These are phyloP conservation scores for Myotis myotis DNA, from an alignment of 2,797 vertebrate genomes.

Conservation along the genomic window DNA sequence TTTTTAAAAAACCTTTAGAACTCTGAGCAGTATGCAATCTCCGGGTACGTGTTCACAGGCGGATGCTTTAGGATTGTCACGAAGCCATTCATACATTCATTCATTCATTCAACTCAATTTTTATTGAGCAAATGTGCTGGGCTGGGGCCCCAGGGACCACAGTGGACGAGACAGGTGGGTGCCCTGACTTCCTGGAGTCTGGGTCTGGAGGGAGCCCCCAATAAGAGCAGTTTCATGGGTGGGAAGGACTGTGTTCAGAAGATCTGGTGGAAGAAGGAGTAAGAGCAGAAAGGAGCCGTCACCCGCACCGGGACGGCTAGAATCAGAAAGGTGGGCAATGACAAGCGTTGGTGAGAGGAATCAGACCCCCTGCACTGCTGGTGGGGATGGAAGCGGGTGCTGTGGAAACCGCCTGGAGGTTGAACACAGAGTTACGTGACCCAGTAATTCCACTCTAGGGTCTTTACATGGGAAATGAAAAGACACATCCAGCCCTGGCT, in stretches of 20 bases:
- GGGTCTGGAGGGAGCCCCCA: background rate
- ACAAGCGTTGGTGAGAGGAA: accelerated
- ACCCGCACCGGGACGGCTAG: accelerated
- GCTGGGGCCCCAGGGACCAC: accelerated
- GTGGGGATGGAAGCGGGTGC: accelerated
- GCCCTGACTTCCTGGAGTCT: background rate
- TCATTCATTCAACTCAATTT: background rate
- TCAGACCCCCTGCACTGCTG: accelerated
- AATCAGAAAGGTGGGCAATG: background rate
- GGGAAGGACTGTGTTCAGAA: background rate
- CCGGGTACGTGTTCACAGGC: background rate
- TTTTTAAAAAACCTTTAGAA: background rate
- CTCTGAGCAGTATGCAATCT: background rate
- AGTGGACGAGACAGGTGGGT: background rate
- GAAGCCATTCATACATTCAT: background rate
- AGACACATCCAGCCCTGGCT: background rate
- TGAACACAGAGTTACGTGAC: background rate
- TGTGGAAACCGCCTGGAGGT: background rate
- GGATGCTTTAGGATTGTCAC: accelerated
- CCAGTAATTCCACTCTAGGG: background rate
- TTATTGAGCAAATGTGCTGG: background rate
- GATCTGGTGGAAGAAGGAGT: background rate
- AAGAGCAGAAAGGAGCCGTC: background rate
- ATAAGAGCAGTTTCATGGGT: background rate
- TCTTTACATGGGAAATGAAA: background rate